Evolutionary conservation across 2,113 vertebrate species (phyloP).

Genomic region (Ciconia maguari): DNA sequence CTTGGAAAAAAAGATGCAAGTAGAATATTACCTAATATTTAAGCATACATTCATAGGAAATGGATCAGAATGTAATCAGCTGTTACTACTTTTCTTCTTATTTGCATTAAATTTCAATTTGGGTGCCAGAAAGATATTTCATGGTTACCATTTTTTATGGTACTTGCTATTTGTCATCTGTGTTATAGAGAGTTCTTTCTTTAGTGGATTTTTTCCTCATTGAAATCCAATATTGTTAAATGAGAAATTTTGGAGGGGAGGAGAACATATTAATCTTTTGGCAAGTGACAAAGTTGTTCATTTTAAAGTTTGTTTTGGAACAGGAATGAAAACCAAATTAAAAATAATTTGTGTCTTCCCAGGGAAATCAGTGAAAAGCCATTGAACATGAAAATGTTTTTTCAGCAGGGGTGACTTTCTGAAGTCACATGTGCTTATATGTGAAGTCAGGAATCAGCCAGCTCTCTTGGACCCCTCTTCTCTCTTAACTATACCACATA

Average conservation of each 20-base stretch:
- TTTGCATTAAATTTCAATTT: constrained; percentile 42
- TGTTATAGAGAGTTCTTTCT: background rate
- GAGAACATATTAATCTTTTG: background rate
- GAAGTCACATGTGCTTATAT: background rate
- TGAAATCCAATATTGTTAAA: constrained; percentile 29
- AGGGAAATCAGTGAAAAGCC: background rate
- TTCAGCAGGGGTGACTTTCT: background rate
- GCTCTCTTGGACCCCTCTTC: background rate
- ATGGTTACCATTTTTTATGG: constrained; percentile 29
- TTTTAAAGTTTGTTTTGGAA: constrained; percentile 31
- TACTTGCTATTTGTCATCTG: constrained; percentile 32
- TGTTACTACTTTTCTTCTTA: constrained; percentile 2
- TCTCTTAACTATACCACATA: background rate
- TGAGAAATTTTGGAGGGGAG: constrained; percentile 12
- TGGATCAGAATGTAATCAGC: background rate
- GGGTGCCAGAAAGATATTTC: background rate
- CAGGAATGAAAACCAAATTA: constrained; percentile 3
- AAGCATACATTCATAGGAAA: background rate
- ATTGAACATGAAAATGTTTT: background rate
- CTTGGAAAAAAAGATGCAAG: background rate
- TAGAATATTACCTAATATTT: background rate
- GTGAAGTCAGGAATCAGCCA: background rate
- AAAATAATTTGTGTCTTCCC: background rate
- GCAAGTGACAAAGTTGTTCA: background rate
- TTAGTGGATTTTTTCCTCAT: background rate